phyloP scores from a whole-genome alignment of 2,797 vertebrate genomes.

The Tolypeutes matacus region DNA sequence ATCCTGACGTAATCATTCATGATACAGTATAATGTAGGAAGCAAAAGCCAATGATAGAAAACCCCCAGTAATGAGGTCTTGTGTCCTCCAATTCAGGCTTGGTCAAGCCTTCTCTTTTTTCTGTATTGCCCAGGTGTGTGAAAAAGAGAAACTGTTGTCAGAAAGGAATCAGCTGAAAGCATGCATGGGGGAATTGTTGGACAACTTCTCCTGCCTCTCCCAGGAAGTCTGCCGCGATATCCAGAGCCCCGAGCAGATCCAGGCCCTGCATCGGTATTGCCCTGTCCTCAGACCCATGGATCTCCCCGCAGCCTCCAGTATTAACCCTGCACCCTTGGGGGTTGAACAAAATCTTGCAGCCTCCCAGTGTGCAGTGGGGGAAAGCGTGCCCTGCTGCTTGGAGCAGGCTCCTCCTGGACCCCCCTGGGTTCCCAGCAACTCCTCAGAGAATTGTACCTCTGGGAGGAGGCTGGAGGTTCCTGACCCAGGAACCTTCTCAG shows the following conservation, averaged over 20 bases:
- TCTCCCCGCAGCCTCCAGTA: slow-evolving; percentile 90
- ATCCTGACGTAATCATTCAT: background rate
- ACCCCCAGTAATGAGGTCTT: background rate
- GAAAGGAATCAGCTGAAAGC: slow-evolving; percentile 99
- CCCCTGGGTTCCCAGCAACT: slow-evolving; percentile 90
- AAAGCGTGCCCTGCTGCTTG: slow-evolving; percentile 90
- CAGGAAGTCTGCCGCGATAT: slow-evolving; percentile 98
- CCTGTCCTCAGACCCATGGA: slow-evolving; percentile 94
- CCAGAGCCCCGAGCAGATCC: slow-evolving; percentile 98
- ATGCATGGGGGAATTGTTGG: slow-evolving; percentile 98
- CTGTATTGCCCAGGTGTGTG: slow-evolving; percentile 92
- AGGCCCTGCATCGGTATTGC: slow-evolving; percentile 97
- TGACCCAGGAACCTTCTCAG: slow-evolving; percentile 90
- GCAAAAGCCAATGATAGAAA: background rate
- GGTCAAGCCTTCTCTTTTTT: background rate
- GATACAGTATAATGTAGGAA: background rate
- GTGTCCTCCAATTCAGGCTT: background rate
- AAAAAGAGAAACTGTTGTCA: slow-evolving; percentile 98
- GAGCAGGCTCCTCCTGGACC: slow-evolving; percentile 87
- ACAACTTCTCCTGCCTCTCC: slow-evolving; percentile 99
- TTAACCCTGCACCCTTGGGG: slow-evolving; percentile 89
- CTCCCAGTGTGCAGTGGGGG: slow-evolving; percentile 88
- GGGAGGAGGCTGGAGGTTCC: slow-evolving; percentile 87
- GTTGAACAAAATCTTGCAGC: slow-evolving; percentile 91
- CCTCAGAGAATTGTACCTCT: slow-evolving; percentile 88